Conservation (phyloP, 2,888 invertebrate species). For the Cephonodes hylas region DNA sequence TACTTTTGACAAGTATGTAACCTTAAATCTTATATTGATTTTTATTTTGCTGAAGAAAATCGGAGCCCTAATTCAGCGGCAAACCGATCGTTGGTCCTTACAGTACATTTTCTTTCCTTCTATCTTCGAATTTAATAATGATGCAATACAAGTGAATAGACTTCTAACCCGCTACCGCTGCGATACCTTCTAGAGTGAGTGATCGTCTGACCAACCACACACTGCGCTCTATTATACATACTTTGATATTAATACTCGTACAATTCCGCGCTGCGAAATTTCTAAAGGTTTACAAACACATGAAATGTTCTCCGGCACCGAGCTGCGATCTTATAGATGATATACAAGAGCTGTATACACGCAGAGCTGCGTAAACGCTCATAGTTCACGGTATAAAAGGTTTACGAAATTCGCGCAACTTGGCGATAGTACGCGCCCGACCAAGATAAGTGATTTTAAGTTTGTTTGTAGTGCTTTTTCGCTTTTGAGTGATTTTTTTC, state of each 20-base stretch:
- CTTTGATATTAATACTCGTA: neutral
- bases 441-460: neutral
- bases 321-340: neutral
- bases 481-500: neutral
- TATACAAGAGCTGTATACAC: neutral
- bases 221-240: too few relatives aligned
- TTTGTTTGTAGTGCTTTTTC: neutral
- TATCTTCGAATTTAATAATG: too few relatives aligned
- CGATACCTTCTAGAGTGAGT: too few relatives aligned
- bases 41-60: too few relatives aligned
- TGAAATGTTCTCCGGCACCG: neutral
- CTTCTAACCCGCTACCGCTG: too few relatives aligned
- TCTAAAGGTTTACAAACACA: neutral
- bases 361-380: neutral
- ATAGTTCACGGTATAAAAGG: conserved; percentile 2
- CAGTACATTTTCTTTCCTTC: too few relatives aligned
- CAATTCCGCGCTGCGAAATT: neutral
- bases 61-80: too few relatives aligned
- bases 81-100: too few relatives aligned
- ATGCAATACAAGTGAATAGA: too few relatives aligned
- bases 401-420: neutral
- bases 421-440: neutral
- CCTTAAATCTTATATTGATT: too few relatives aligned
- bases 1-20: too few relatives aligned
- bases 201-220: too few relatives aligned